Evolutionary conservation across 2,113 vertebrate species (phyloP).

Genomic region (Phyllostomus discolor): DNA sequence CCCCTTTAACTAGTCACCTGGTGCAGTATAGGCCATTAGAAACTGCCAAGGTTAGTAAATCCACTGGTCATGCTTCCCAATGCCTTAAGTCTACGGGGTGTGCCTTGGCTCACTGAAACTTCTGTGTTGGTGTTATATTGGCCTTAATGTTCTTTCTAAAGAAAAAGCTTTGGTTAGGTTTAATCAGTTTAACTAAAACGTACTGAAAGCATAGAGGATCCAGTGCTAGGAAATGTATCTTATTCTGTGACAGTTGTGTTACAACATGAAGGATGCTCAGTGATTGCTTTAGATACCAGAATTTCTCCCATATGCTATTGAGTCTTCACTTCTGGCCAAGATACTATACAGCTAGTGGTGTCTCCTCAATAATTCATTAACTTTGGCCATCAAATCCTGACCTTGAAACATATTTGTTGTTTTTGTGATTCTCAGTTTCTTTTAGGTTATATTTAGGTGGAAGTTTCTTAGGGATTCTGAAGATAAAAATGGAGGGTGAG

Average conservation of each 20-base stretch:
- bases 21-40: not conserved
- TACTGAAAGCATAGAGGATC: not conserved
- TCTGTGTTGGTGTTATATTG: not conserved
- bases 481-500: not conserved
- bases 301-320: not conserved
- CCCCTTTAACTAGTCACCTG: not conserved
- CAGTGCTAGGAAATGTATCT: not conserved
- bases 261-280: not conserved
- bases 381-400: not conserved
- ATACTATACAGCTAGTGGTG: not conserved
- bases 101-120: not conserved
- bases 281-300: not conserved
- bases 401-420: not conserved
- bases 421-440: not conserved
- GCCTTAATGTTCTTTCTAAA: not conserved
- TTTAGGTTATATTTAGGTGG: not conserved
- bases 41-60: not conserved
- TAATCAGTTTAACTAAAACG: not conserved
- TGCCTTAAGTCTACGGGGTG: not conserved
- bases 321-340: not conserved
- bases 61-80: not conserved
- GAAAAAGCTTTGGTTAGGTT: not conserved
- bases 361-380: not conserved
- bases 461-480: not conserved
- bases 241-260: not conserved